Evolutionary conservation across 2,113 vertebrate species (phyloP), one percentile per base, ranked within the genome.

Genomic region (Parotia lawesii): DNA sequence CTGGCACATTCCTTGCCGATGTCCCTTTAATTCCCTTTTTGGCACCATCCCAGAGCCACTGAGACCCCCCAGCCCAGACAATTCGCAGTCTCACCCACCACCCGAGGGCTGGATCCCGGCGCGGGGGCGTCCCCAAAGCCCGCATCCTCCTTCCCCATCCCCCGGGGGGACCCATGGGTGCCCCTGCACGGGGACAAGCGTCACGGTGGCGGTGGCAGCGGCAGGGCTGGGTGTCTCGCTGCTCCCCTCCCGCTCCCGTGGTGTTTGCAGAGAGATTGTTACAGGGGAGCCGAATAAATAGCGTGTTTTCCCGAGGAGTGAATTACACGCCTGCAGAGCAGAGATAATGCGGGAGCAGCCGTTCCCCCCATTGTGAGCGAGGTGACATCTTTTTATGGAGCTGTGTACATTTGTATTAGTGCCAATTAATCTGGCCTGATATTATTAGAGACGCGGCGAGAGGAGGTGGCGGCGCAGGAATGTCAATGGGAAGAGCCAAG

Each of bases 361-460:
- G 54, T 69, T 77, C 57, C 86, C 94, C 96, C 92, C 92, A 86
- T 97, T 96, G 96, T 96, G 94, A 76, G 86, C 56, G 71, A 94
- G 94, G 93, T 97, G 97, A 97, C 97, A 97, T 94, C 96, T 97
- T 95, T 96, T 97, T 97, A 96, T 92, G 96, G 96, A 96, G 93
- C 97, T 96, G 96, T 96, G 96, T 96, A 97, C 97, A 84, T 95
- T 97, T 96, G 97, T 96, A 92, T 96, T 96, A 96, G 96, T 85
- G 96, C 96, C 97, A 97, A 98, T 98, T 97, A 97, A 97, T 97
- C 97, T 94, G 96, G 47, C 80, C 92, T 35, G 94, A 92, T 96
- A 86, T 97, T 97, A 95, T 92, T 87, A 94, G 95, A 45, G 90
- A 61, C 47, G 29, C 19, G 3, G 92, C 60, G 45, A 85, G 89